These are phyloP conservation scores for Dromas ardeola DNA, from an alignment of 2,113 vertebrate genomes.

Conservation along the genomic window DNA sequence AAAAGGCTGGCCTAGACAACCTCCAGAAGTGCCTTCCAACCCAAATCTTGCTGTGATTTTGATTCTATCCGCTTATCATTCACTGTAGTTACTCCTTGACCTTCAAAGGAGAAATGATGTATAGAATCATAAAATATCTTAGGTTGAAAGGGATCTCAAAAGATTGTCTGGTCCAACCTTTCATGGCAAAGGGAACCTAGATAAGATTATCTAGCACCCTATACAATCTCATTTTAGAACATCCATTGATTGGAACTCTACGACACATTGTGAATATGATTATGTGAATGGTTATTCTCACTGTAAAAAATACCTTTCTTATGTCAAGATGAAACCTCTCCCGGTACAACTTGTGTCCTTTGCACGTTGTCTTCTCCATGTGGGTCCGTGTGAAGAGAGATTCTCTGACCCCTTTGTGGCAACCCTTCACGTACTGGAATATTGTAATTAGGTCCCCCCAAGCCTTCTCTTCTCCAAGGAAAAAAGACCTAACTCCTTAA, in stretches of 20 bases:
- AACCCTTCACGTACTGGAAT: background rate
- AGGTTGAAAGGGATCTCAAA: background rate
- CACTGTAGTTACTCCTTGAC: background rate
- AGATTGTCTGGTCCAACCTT: background rate
- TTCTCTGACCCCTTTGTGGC: background rate
- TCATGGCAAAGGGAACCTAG: background rate
- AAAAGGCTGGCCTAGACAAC: background rate
- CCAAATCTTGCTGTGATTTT: background rate
- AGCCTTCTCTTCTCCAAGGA: background rate
- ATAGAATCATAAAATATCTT: background rate
- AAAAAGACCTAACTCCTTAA: background rate
- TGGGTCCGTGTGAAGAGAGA: background rate
- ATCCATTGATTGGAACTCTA: background rate
- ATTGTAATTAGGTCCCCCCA: background rate
- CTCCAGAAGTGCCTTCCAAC: background rate
- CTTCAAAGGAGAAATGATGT: background rate
- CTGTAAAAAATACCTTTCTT: background rate
- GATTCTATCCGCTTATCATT: fast-evolving
- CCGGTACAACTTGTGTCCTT: background rate
- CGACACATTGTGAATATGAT: too few relatives aligned
- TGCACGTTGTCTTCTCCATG: background rate
- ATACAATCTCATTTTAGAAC: background rate
- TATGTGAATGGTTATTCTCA: background rate
- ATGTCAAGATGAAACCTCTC: background rate
- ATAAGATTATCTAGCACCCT: background rate